These are phyloP conservation scores for Amia ocellicauda DNA, from an alignment of 2,113 vertebrate species.

Conservation along the genomic window DNA sequence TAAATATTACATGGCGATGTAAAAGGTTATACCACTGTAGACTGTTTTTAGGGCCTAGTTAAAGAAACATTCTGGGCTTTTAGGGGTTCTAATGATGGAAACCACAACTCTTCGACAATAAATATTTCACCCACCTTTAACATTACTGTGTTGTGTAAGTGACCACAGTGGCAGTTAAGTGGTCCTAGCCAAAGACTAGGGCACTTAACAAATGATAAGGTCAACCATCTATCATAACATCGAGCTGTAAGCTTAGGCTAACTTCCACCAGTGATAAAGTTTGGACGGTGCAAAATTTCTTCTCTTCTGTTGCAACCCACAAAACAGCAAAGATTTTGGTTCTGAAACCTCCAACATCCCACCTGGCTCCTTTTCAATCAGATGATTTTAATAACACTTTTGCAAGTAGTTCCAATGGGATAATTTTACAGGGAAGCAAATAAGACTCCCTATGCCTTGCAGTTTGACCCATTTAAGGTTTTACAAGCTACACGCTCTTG, in stretches of 20 bases:
- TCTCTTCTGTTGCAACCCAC: slow-evolving; percentile 54
- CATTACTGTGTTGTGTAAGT: slow-evolving; percentile 63
- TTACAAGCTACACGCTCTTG: too few species aligned
- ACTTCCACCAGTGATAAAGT: slow-evolving; percentile 54
- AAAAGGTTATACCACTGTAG: too few species aligned
- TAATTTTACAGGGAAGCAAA: too few species aligned
- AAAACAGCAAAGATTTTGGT: slow-evolving; percentile 56
- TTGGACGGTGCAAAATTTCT: slow-evolving; percentile 52
- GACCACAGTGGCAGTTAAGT: slow-evolving; percentile 76
- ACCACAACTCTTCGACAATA: slow-evolving; percentile 68
- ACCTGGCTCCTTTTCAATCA: too few species aligned
- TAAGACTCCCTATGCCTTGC: too few species aligned
- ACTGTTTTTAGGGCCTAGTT: slow-evolving; percentile 64
- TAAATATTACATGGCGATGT: too few species aligned
- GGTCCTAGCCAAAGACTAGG: slow-evolving; percentile 69
- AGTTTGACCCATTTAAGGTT: too few species aligned
- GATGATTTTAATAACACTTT: too few species aligned
- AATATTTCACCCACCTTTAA: slow-evolving; percentile 75
- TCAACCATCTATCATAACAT: slow-evolving; percentile 62
- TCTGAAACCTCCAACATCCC: too few species aligned
- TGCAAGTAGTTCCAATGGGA: too few species aligned
- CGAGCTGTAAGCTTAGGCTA: slow-evolving; percentile 51
- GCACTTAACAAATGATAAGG: slow-evolving; percentile 78
- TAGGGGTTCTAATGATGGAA: slow-evolving; percentile 65
- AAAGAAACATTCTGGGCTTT: slow-evolving; percentile 70